Percentiles rank a stretch among this genome's conserved stretches.
phyloP scores from a whole-genome alignment of 2,888 invertebrate species.

The Julus scanicus region DNA sequence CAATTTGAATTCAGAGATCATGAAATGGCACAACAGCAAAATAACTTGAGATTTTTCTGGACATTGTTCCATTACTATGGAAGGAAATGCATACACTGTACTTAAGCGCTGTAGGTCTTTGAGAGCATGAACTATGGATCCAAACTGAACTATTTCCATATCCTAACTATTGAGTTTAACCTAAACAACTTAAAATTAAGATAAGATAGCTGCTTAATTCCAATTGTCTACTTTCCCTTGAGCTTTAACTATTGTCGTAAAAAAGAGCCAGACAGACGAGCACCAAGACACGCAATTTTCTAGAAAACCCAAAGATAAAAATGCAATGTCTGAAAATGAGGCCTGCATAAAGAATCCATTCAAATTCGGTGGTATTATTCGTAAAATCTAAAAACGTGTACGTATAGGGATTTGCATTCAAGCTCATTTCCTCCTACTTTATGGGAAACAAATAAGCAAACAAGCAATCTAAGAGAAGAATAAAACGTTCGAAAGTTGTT shows the following conservation, averaged over 20 bases:
- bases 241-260: not conserved
- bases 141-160: not conserved
- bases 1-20: not conserved
- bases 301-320: not conserved
- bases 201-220: not conserved
- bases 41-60: not conserved
- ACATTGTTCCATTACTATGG: not conserved
- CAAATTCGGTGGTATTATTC: not conserved
- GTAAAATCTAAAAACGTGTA: not conserved
- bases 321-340: not conserved
- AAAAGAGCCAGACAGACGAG: not conserved
- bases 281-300: not conserved
- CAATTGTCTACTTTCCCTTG: not conserved
- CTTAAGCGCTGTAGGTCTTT: not conserved
- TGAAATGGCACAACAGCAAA: not conserved
- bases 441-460: not conserved
- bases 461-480: not conserved
- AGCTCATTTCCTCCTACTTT: not conserved
- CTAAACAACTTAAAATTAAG: not conserved
- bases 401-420: not conserved
- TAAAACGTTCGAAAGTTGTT: not conserved
- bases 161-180: not conserved
- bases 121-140: not conserved
- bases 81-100: not conserved
- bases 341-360: not conserved